A percentile compares a stretch with the other conserved stretches of the same genome.
Conservation (phyloP, 1,140 invertebrate genomes). For the Danaus plexippus region DNA sequence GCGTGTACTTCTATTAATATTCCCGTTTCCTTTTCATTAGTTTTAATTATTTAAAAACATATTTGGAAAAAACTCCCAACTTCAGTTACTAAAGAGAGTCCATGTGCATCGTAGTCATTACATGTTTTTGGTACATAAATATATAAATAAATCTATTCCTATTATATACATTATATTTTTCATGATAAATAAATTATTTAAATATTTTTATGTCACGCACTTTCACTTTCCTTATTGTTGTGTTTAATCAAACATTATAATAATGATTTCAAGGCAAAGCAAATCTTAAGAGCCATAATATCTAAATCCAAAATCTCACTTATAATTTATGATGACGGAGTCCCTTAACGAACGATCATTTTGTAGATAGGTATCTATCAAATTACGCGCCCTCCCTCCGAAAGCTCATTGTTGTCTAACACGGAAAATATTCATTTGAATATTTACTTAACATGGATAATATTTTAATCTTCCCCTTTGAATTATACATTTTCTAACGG, state of each 20-base stretch:
- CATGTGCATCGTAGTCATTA: too few species aligned
- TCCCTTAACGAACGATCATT: constrained; percentile 63
- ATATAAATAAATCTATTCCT: too few species aligned
- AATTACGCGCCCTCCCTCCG: constrained; percentile 50
- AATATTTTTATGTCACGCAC: too few species aligned
- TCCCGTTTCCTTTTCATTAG: too few species aligned
- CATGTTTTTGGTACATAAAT: too few species aligned
- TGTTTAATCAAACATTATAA: not conserved
- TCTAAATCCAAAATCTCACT: constrained; percentile 60
- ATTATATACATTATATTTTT: too few species aligned
- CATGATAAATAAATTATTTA: too few species aligned
- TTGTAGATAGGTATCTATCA: constrained; percentile 70
- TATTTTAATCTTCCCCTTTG: constrained; percentile 74
- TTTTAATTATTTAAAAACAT: too few species aligned
- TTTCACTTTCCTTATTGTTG: too few species aligned
- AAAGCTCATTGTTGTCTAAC: constrained; percentile 65
- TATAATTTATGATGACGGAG: constrained; percentile 68
- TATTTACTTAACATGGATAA: constrained; percentile 75
- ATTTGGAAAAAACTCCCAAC: too few species aligned
- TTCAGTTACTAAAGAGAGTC: too few species aligned
- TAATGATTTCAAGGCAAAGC: constrained; percentile 5
- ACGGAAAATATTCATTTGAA: constrained; percentile 74
- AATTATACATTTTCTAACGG: constrained; percentile 70
- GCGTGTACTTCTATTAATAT: too few species aligned
- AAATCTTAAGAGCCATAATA: constrained; percentile 3